These are phyloP conservation scores for Diogma glabrata DNA, from an alignment of 2,888 invertebrate genomes.

Conservation along the genomic window DNA sequence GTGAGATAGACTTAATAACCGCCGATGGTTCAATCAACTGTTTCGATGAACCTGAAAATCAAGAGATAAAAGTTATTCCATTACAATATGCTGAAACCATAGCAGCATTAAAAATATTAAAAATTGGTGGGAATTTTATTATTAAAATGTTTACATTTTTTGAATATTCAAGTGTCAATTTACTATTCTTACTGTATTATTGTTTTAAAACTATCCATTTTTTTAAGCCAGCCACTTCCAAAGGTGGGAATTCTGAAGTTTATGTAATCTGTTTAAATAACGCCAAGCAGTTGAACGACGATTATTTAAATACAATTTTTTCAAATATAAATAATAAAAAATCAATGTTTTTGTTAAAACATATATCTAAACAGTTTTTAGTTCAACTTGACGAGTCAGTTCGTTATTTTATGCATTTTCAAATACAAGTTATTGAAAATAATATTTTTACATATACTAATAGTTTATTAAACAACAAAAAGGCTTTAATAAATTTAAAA, in stretches of 20 bases:
- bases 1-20: slow-evolving; percentile 59
- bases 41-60: slow-evolving; percentile 69
- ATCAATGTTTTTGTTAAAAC: slow-evolving; percentile 46
- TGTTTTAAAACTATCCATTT: slow-evolving; percentile 60
- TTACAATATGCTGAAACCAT: slow-evolving; percentile 77
- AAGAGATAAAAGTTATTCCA: slow-evolving; percentile 66
- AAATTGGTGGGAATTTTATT: slow-evolving; percentile 61
- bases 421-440: slow-evolving; percentile 52
- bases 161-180: slow-evolving; percentile 65
- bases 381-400: slow-evolving; percentile 52
- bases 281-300: slow-evolving; percentile 19
- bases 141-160: slow-evolving; percentile 86
- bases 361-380: slow-evolving; percentile 51
- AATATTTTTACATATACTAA: slow-evolving; percentile 41
- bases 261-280: slow-evolving; percentile 62
- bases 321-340: slow-evolving; percentile 37
- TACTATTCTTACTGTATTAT: slow-evolving; percentile 68
- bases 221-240: slow-evolving; percentile 86
- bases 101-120: slow-evolving; percentile 59
- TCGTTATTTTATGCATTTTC: slow-evolving; percentile 52
- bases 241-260: slow-evolving; percentile 88
- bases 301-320: slow-evolving; percentile 2
- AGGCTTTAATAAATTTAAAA: neutral
- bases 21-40: slow-evolving; percentile 94
- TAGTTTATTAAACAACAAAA: slow-evolving; percentile 20